A percentile compares a stretch with the other conserved stretches of the same genome.
Evolutionary conservation across 2,888 invertebrate genomes (phyloP).

Genomic region (Cotesia congregata): DNA sequence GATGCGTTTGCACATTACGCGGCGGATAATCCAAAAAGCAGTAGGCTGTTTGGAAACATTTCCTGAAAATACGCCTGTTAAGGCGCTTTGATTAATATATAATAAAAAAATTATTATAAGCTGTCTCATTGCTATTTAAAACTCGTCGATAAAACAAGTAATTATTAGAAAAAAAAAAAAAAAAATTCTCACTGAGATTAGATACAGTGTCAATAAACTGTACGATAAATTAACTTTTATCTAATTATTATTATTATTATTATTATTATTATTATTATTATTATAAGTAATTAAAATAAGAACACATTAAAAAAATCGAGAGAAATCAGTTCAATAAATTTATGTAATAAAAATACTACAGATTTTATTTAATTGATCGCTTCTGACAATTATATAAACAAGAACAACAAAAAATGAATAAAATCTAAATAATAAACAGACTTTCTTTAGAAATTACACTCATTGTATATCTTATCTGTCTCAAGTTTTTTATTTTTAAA

Average conservation of each 20-base stretch:
- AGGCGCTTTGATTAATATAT: conserved; percentile 60
- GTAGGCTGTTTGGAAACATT: conserved; percentile 84
- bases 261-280: neutral
- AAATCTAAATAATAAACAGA: neutral
- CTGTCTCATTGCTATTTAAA: neutral
- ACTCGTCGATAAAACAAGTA: neutral
- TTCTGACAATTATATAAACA: neutral
- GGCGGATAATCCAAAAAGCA: conserved; percentile 85
- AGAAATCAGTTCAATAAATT: neutral
- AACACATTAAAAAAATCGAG: no score
- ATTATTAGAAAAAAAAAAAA: neutral
- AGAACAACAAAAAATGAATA: neutral
- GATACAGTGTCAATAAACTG: neutral
- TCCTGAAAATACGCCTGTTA: conserved; percentile 73
- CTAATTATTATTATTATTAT: neutral
- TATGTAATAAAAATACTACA: neutral
- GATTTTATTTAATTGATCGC: neutral
- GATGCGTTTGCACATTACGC: conserved; percentile 72
- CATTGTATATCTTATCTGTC: neutral
- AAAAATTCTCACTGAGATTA: neutral
- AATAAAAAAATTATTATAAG: neutral
- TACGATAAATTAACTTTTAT: neutral
- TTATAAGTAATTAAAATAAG: neutral
- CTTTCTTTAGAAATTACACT: neutral
- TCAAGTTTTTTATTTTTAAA: conserved; percentile 4